A percentile compares a stretch with the other conserved stretches of the same genome.
Evolutionary conservation across 2,113 vertebrate species (phyloP).

Genomic region (Isurus oxyrinchus): DNA sequence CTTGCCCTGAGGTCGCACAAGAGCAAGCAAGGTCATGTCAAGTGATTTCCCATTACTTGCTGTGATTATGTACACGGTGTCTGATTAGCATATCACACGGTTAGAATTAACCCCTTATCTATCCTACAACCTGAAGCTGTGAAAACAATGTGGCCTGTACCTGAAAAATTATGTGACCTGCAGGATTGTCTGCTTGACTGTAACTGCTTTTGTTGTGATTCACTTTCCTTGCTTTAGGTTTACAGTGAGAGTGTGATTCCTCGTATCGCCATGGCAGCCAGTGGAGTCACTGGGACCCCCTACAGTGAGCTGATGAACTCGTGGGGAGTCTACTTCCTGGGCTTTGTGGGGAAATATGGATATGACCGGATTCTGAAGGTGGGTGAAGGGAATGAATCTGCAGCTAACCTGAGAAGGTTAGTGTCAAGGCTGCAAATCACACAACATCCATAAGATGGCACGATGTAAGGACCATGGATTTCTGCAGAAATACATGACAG

Average conservation of each 20-base stretch:
- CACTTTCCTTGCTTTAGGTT: conserved; percentile 46
- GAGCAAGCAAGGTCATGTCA: too few species aligned
- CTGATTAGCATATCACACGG: too few species aligned
- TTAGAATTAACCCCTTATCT: too few species aligned
- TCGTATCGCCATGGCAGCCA: conserved; percentile 60
- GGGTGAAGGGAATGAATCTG: not conserved
- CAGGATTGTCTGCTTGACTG: not conserved
- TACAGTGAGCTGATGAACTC: conserved; percentile 68
- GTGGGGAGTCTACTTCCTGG: conserved; percentile 64
- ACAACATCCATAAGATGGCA: not conserved
- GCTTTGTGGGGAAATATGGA: conserved; percentile 63
- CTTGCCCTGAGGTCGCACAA: too few species aligned
- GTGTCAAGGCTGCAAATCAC: not conserved
- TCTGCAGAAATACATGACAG: too few species aligned
- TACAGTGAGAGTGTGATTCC: conserved; percentile 63
- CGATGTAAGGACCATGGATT: too few species aligned
- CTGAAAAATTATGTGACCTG: not conserved
- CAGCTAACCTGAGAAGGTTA: not conserved
- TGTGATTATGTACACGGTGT: too few species aligned
- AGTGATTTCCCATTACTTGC: too few species aligned
- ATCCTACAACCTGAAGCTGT: too few species aligned
- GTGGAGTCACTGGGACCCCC: conserved; percentile 59
- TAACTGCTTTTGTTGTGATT: not conserved
- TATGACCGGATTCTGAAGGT: conserved; percentile 66
- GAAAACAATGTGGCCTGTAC: not conserved